Percentiles rank a stretch among this genome's conserved stretches.
phyloP scores from a whole-genome alignment of 2,888 invertebrate species.

The Liopterus haemorrhoidalis region DNA sequence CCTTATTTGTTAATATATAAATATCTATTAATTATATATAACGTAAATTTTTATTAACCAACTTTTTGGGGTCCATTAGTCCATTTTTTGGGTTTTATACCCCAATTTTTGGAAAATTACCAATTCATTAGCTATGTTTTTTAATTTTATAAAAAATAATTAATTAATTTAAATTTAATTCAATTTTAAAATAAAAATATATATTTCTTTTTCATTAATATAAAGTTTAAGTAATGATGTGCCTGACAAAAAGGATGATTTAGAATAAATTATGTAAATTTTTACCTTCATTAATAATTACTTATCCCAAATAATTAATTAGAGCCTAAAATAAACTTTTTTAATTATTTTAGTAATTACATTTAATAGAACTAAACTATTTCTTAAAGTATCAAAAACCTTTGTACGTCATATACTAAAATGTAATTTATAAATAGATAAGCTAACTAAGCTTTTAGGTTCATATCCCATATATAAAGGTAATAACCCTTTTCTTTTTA shows the following conservation, averaged over 20 bases:
- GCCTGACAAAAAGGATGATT: slow-evolving; percentile 57
- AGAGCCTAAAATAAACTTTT: too few species aligned
- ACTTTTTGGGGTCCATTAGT: too few species aligned
- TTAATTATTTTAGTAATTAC: too few species aligned
- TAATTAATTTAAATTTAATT: too few species aligned
- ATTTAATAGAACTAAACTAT: slow-evolving; percentile 59
- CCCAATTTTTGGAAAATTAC: background rate
- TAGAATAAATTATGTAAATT: slow-evolving; percentile 52
- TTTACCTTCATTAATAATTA: slow-evolving; percentile 47
- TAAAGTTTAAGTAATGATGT: slow-evolving; percentile 36
- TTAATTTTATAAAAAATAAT: background rate
- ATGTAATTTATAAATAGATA: slow-evolving; percentile 51
- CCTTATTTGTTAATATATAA: too few species aligned
- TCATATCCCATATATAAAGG: slow-evolving; percentile 49
- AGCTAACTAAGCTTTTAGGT: slow-evolving; percentile 51
- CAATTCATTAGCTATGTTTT: background rate
- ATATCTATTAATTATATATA: too few species aligned
- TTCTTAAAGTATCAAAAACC: slow-evolving; percentile 56
- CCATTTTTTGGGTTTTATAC: background rate
- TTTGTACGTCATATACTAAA: slow-evolving; percentile 58
- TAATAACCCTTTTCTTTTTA: slow-evolving; percentile 49
- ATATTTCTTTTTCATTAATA: slow-evolving; percentile 9
- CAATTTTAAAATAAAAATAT: background rate
- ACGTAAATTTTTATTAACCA: too few species aligned
- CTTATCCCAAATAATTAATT: too few species aligned